These are phyloP conservation scores for Chydorus sphaericus DNA, from an alignment of 2,888 invertebrate species.

Conservation along the genomic window DNA sequence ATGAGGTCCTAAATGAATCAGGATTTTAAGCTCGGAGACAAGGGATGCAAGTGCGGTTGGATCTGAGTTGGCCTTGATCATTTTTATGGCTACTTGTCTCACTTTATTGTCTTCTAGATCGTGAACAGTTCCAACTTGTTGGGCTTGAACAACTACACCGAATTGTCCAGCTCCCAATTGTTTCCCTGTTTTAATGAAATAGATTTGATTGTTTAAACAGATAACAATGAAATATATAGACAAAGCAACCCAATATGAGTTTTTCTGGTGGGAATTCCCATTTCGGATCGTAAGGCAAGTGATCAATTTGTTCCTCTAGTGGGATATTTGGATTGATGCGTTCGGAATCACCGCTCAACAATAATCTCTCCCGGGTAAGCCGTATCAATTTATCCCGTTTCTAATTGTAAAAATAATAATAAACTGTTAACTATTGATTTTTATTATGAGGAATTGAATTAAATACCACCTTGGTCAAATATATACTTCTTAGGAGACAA, in stretches of 20 bases:
- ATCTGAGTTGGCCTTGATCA: constrained; percentile 79
- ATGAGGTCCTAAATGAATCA: constrained; percentile 88
- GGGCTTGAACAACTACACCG: neutral
- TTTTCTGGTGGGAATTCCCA: neutral
- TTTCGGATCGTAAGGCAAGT: neutral
- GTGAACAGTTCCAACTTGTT: constrained; percentile 27
- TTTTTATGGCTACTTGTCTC: constrained; percentile 87
- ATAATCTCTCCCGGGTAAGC: no score
- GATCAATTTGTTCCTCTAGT: constrained; percentile 4
- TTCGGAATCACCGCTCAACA: no score
- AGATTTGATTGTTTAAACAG: no score
- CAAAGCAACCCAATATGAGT: neutral
- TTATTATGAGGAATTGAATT: no score
- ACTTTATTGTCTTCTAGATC: constrained; percentile 27
- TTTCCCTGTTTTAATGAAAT: neutral
- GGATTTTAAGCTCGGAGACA: constrained; percentile 84
- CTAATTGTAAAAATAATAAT: no score
- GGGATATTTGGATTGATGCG: no score
- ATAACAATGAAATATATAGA: neutral
- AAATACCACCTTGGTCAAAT: no score
- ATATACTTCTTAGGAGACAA: no score
- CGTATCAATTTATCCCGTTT: no score
- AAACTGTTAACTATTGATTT: no score
- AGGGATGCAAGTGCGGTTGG: constrained; percentile 71
- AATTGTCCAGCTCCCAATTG: neutral